Conservation (phyloP, 2,797 vertebrate genomes). For the Menidia menidia region DNA sequence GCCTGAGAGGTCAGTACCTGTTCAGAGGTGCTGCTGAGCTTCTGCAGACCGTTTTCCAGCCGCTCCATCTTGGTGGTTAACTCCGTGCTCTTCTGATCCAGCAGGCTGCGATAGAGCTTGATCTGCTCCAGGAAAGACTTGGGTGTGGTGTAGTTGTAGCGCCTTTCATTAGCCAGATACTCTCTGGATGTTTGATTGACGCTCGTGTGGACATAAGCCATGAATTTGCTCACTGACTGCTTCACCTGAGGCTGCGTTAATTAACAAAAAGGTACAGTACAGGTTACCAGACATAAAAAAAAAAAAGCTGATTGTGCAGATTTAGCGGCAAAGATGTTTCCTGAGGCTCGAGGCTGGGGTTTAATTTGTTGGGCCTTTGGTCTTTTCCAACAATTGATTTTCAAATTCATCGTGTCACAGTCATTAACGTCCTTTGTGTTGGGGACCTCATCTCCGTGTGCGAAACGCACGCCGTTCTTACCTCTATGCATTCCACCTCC, state of each 20-base stretch:
- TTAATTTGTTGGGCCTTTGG: slow-evolving; percentile 21
- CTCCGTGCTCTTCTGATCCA: slow-evolving; percentile 83
- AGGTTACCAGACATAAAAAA: slow-evolving; percentile 22
- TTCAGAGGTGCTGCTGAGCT: slow-evolving; percentile 91
- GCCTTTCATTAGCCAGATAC: slow-evolving; percentile 89
- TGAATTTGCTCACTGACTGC: slow-evolving; percentile 93
- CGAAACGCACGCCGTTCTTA: slow-evolving; percentile 65
- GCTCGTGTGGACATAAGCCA: slow-evolving; percentile 92
- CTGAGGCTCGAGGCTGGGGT: slow-evolving; percentile 20
- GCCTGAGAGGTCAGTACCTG: slow-evolving; percentile 80
- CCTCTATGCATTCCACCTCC: slow-evolving; percentile 86
- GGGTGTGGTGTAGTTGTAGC: slow-evolving; percentile 95
- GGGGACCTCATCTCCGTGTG: slow-evolving; percentile 20
- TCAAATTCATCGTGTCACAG: slow-evolving; percentile 29
- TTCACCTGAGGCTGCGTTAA: slow-evolving; percentile 76
- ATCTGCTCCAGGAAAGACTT: slow-evolving; percentile 98
- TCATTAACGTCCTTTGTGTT: slow-evolving; percentile 43
- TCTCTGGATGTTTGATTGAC: slow-evolving; percentile 88
- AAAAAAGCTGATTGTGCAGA: slow-evolving; percentile 31
- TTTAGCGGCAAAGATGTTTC: slow-evolving; percentile 30
- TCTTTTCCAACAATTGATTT: slow-evolving; percentile 45
- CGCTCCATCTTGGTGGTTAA: slow-evolving; percentile 89
- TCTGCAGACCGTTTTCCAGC: slow-evolving; percentile 92
- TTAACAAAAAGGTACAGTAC: slow-evolving; percentile 13
- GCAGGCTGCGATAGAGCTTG: slow-evolving; percentile 90